These are phyloP conservation scores for Meandrina meandrites DNA, from an alignment of 92 coral and sea anemone species.

Conservation along the genomic window DNA sequence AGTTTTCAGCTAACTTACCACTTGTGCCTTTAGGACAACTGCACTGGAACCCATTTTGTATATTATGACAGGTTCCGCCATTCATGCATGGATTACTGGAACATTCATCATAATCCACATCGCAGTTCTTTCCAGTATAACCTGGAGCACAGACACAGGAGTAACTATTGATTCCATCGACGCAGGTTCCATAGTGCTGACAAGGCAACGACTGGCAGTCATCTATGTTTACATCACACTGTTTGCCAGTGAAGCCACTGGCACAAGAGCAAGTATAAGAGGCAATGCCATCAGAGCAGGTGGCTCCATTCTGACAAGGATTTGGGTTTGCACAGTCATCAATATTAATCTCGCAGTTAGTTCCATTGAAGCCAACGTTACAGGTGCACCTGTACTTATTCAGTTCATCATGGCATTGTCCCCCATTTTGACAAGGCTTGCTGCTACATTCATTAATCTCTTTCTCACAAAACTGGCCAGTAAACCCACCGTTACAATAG, in stretches of 20 bases:
- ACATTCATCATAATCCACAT: conserved; percentile 66
- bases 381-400: conserved; percentile 69
- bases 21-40: conserved; percentile 67
- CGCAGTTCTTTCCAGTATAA: conserved; percentile 72
- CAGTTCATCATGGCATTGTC: conserved; percentile 69
- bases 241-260: conserved; percentile 62
- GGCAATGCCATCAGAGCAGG: conserved; percentile 65
- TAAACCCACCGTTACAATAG: conserved; percentile 3
- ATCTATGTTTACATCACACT: conserved; percentile 60
- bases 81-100: conserved; percentile 68
- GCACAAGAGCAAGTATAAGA: conserved; percentile 65
- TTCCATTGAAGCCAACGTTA: conserved; percentile 61
- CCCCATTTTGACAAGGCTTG: conserved; percentile 67
- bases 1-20: conserved; percentile 53
- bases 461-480: conserved; percentile 11
- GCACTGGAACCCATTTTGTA: conserved; percentile 69
- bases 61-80: conserved; percentile 75
- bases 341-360: conserved; percentile 66
- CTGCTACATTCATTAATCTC: conserved; percentile 42
- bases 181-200: conserved; percentile 67
- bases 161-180: conserved; percentile 73
- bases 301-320: conserved; percentile 73
- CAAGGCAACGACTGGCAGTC: conserved; percentile 71
- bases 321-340: conserved; percentile 64
- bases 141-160: conserved; percentile 71